Conservation (phyloP, 2,797 vertebrate species). For the Gymnodraco acuticeps region DNA sequence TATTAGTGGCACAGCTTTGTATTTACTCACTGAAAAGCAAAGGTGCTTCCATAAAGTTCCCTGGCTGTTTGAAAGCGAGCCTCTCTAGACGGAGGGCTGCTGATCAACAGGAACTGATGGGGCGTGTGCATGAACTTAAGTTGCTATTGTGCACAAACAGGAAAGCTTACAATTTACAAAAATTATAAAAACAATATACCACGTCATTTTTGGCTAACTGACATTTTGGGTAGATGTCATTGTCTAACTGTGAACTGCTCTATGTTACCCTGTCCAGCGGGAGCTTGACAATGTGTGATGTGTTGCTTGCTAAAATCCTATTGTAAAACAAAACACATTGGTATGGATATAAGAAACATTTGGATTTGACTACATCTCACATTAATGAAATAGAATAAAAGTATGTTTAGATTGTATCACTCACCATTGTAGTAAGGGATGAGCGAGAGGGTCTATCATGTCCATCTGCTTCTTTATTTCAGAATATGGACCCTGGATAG, state of each 20-base stretch:
- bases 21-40: constrained; percentile 95
- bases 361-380: background rate
- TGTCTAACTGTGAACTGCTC: constrained; percentile 9
- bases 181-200: background rate
- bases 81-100: constrained; percentile 96
- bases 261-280: constrained; percentile 91
- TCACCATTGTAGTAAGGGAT: constrained; percentile 96
- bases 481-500: constrained; percentile 91
- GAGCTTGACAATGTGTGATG: constrained; percentile 97
- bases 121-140: constrained; percentile 98
- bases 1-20: background rate
- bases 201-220: background rate
- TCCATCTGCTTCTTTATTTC: constrained; percentile 99
- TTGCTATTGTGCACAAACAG: constrained; percentile 85
- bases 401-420: constrained; percentile 18
- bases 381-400: background rate
- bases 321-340: constrained; percentile 51
- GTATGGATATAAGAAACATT: constrained; percentile 21
- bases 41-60: constrained; percentile 96
- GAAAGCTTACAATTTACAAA: too few relatives aligned
- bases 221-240: background rate
- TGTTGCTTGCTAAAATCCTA: constrained; percentile 98
- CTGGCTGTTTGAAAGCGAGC: constrained; percentile 93
- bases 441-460: constrained; percentile 92
- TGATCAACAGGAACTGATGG: constrained; percentile 98